Base-by-base conservation (phyloP, 2,888 invertebrate species). In the Drosophila formosana region DNA sequence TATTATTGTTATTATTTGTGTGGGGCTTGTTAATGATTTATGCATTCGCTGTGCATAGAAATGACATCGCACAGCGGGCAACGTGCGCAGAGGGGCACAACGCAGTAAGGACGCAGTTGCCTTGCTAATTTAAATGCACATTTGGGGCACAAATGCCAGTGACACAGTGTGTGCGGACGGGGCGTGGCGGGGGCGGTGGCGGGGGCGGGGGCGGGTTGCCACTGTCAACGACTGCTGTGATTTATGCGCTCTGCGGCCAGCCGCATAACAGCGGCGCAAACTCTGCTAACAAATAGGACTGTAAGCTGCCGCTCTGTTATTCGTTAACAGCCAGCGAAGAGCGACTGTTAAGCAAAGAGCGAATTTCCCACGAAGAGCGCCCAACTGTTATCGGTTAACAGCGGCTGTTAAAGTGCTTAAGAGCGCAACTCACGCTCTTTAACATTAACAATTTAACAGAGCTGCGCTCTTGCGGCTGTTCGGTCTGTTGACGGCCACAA, bases 1-100 rank as follows among this genome's bases (percentile, higher is more conserved):
- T 85, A 84, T 87, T 85, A 84, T 85, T 87, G 85, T 85, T 88
- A 84, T 86, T 84, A 84, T 83, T 81, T 82, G 66, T 82, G 80
- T 61, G 53, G 58, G 55, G 78, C 76, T 80, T 72, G 78, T 82
- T 85, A 82, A 85, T 85, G 85, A 85, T 85, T 87, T 86, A 87
- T 88, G 80, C 74, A 85, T 85, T 80, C 72, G 66, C 77, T 75
- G 70, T 86, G 83, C 83, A 83, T 83, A 83, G 83, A 77, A 80
- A 82, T 85, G 85, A 69, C 82, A 75, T 67, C 71, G 85, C 60
- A 51, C 53, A 46, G 28, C n/a, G 34, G 41, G 37, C 9, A 7
- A 1, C 8, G 3, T 6, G 30, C 2, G 7, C 8, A 9, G 32
- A 9, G 18, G 37, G 3, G 41, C 4, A n/a, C 30, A 30, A n/a